phyloP scores from a whole-genome alignment of 2,113 vertebrate species.

The Oreochromis niloticus region DNA sequence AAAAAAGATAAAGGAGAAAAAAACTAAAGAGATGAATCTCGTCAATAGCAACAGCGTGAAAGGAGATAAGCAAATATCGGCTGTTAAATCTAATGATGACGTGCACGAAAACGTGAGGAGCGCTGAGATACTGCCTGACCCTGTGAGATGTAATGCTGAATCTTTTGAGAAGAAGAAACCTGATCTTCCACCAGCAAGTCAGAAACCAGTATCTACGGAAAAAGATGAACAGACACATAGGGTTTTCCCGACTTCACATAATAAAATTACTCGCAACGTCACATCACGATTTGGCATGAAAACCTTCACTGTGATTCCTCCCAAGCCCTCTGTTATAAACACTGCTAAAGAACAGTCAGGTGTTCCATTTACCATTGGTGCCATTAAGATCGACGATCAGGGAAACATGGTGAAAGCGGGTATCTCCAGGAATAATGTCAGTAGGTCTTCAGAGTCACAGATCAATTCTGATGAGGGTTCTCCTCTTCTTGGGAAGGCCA shows the following conservation, averaged over 20 bases:
- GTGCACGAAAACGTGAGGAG: neutral
- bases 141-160: neutral
- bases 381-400: slow-evolving; percentile 91
- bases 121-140: neutral
- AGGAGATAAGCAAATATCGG: neutral
- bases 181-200: neutral
- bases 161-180: slow-evolving; percentile 11
- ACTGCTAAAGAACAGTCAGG: slow-evolving; percentile 61
- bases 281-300: slow-evolving; percentile 83
- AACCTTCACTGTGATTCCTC: slow-evolving; percentile 89
- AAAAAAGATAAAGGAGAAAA: neutral
- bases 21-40: neutral
- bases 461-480: slow-evolving; percentile 41
- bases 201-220: neutral
- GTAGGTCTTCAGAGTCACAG: neutral
- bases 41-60: neutral
- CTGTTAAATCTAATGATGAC: slow-evolving; percentile 1
- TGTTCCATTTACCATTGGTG: slow-evolving; percentile 68
- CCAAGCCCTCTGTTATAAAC: slow-evolving; percentile 72
- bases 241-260: slow-evolving; percentile 45
- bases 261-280: slow-evolving; percentile 59
- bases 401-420: slow-evolving; percentile 82
- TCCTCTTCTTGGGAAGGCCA: slow-evolving; percentile 74
- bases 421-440: slow-evolving; percentile 4
- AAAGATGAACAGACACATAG: slow-evolving; percentile 10